Base-by-base conservation (phyloP, 2,113 vertebrate genomes). In the Bolborhynchus lineola region DNA sequence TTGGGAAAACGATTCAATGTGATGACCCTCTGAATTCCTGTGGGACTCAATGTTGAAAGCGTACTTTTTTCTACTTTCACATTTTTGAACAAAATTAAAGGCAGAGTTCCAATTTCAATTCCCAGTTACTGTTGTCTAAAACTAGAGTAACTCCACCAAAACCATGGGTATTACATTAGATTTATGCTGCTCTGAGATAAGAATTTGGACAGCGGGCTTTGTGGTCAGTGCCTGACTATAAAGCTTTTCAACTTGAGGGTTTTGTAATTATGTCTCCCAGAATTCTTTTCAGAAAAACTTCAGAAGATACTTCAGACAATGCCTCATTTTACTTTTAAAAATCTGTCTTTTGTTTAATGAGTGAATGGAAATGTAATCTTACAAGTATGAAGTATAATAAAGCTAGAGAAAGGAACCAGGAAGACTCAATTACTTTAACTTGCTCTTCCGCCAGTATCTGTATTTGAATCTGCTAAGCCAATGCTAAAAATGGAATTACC, bases 1-100 rank as follows among this genome's bases (percentile, higher is more conserved):
- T 25, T 83, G 72, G 29, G 50, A 62, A 80, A 88, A 86, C 46
- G 20, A 75, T 68, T 83, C 49, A 49, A 19, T 75, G 17, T 53
- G 57, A 87, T 62, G 65, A 87, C 21, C 65, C 10, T 80, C 53
- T 82, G 53, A 90, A 96, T 94, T 93, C 85, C 53, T 90, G 75
- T 78, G 75, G 44, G 76, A 90, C 20, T 80, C 13, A 3, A 4
- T 74, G 62, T 57, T 1, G 0, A 96, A 85, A 94, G 44, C 23
- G 39, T 31, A 42, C 9, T 82, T 89, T 82, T 92, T 91, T 72
- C 70, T 91, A 16, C 53, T 95, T 87, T 82, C 37, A 53, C 59
- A 81, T 83, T 86, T 93, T 80, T 92, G 37, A 76, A 60, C 63
- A 90, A 93, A 92, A 77, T 65, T 63, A 63, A 93, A 86, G 75